Base-by-base conservation (phyloP, 2,888 invertebrate species). In the Itoplectis maculator region DNA sequence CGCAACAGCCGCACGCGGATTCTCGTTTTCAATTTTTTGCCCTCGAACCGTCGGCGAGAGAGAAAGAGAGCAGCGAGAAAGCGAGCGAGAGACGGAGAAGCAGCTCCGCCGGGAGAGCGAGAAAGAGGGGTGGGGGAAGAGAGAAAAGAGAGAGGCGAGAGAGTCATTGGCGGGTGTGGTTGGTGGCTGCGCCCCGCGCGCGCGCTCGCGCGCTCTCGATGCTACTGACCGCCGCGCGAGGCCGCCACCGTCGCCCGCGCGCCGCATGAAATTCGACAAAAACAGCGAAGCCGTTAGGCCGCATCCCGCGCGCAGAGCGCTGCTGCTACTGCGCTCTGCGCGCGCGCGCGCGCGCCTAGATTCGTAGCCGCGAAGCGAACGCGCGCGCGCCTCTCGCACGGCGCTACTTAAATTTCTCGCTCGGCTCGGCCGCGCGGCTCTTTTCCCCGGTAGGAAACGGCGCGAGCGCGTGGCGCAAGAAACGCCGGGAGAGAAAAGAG, bases 201-300 rank as follows among this genome's bases (percentile, higher is more conserved):
- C n/a, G n/a, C n/a, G n/a, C 70, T 45, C 66, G 56, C 35, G 56
- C 56, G 45, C 15, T 35, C 45, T 47, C 49, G 47, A 47, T 68
- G 45, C 61, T 61, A 61, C 61, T 40, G 40, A 23, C 54, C 18
- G 18, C 37, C 11, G 29, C 59, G 7, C 6, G 37, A 78, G 23
- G 73, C 65, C 76, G 59, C 47, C 47, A 70, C 81, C 72, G 65
- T 72, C 72, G 76, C 72, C 70, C 45, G 74, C 81, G 81, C 78
- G 74, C 69, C 74, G 54, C 69, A 89, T 89, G 89, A 89, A 89
- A 89, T 89, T 86, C 88, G 87, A 88, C 87, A 89, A 88, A 89
- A 89, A 89, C 87, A 87, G 87, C 83, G 87, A 88, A 88, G 87
- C 90, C 90, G 89, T 90, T 89, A 90, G n/a, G 87, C 86, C 84